Percentiles rank a stretch among this genome's conserved stretches.
phyloP scores from a whole-genome alignment of 1,140 invertebrate species.

The Matsumurasca onukii region DNA sequence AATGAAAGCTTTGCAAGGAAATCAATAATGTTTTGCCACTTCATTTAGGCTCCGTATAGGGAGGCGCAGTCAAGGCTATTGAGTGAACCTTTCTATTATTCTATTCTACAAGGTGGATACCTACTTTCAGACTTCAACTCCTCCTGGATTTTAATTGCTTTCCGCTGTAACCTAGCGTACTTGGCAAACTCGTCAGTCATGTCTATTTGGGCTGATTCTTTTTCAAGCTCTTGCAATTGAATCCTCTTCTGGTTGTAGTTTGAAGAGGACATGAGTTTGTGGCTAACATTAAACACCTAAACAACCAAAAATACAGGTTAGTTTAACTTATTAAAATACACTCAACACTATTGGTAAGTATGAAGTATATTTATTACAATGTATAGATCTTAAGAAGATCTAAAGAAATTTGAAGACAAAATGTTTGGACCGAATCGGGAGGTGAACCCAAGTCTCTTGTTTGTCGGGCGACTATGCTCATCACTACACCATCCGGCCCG shows the following conservation, averaged over 20 bases:
- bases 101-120: too few species aligned
- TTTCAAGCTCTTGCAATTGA: neutral
- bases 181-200: conserved; percentile 20
- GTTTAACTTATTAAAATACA: neutral
- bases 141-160: conserved; percentile 9
- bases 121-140: conserved; percentile 11
- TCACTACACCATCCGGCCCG: too few species aligned
- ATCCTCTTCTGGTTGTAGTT: neutral
- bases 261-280: neutral
- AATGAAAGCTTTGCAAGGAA: too few species aligned
- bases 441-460: too few species aligned
- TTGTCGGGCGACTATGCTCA: too few species aligned
- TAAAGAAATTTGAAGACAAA: too few species aligned
- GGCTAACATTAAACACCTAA: neutral
- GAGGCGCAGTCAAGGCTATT: too few species aligned
- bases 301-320: neutral
- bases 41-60: too few species aligned
- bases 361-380: neutral
- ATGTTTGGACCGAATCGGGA: too few species aligned
- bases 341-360: neutral
- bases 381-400: neutral
- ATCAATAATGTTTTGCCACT: too few species aligned
- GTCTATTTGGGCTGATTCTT: conserved; percentile 1
- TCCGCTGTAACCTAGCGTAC: conserved; percentile 11
- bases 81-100: too few species aligned